Evolutionary conservation across 2,797 vertebrate species (phyloP), one percentile per base, ranked within the genome.

Genomic region (Falco biarmicus): DNA sequence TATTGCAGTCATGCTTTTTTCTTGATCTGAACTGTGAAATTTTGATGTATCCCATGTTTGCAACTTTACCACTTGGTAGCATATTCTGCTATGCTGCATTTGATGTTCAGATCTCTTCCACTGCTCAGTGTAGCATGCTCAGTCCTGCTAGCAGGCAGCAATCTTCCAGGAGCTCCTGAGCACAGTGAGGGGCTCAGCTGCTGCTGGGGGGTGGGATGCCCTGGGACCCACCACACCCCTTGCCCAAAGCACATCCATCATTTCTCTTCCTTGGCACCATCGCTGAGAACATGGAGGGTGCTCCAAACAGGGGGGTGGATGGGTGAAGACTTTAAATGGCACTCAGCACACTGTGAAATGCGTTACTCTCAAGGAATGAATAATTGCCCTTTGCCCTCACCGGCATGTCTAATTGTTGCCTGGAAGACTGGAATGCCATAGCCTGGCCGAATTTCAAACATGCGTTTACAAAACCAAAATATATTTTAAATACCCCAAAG

Each of bases 101-200:
- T 47, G 43, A 25, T 4, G 26, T 9, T 34, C 50, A 39, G 54
- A 14, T 16, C 61, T 41, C 65, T 26, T 22, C 45, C 4, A 3
- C 26, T 43, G 18, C 50, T 29, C 34, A 13, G 31, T 2, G 0
- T 1, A 26, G 34, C 51, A 12, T 5, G 0, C 13, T 17, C 15
- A 7, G 63, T 29, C 68, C 51, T 54, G 43, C 19, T 6, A 21
- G 39, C 32, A 41, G 56, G 15, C 25, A 69, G 39, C 31, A 43
- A 31, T 22, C 57, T n/a, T 34, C 84, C 24, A 31, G 64, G 32
- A 61, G 80, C 61, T 32, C 31, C 45, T 29, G 59, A 56, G 28
- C 15, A 37, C 15, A 1, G 9, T 1, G 29, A 47, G 56, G 47
- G 48, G 29, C 81, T 90, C 50, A 26, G 24, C 37, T 3, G 1